Base-by-base conservation (phyloP, 2,113 vertebrate genomes). In the Isichthys henryi region DNA sequence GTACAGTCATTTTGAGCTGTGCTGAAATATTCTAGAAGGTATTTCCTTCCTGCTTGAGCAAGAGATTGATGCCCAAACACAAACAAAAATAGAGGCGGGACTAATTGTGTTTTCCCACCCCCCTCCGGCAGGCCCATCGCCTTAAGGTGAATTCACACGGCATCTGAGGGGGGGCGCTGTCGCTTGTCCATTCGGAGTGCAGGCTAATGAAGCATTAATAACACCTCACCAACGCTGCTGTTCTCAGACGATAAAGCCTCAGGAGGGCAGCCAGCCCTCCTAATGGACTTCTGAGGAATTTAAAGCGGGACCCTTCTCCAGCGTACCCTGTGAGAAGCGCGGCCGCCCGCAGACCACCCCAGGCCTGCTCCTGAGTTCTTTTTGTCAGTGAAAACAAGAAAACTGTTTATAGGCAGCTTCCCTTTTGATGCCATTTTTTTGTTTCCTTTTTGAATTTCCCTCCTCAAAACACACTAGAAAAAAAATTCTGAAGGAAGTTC, bases 201-300 rank as follows among this genome's bases (percentile, higher is more conserved):
- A 92, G 91, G 90, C 90, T 93, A 92, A 93, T 92, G 89, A 93
- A 94, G 93, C 92, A 31, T 74, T 89, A 89, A 89, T 86, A 52
- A 31, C 58, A 62, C 5, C 5, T 27, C 27, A 53, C 49, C 85
- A 39, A 93, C 93, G 86, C 89, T 85, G 91, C 92, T 92, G 93
- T 93, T 92, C 88, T 87, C 87, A 94, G 92, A 92, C 91, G 90
- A 93, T 92, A 90, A 92, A 91, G 92, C 92, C 92, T 92, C 89
- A 82, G 70, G 91, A 92, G 92, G 92, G 91, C 91, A 92, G 93
- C 92, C 91, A 93, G 56, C 90, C 90, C 91, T 91, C 92, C 92
- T 94, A 94, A 94, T 94, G 90, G 93, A 93, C 92, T 93, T 94
- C 94, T 93, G 91, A 92, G 92, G 43, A 93, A 93, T 93, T 92